These are phyloP conservation scores for Thaumetopoea pityocampa DNA, from an alignment of 1,140 invertebrate genomes.

Conservation along the genomic window DNA sequence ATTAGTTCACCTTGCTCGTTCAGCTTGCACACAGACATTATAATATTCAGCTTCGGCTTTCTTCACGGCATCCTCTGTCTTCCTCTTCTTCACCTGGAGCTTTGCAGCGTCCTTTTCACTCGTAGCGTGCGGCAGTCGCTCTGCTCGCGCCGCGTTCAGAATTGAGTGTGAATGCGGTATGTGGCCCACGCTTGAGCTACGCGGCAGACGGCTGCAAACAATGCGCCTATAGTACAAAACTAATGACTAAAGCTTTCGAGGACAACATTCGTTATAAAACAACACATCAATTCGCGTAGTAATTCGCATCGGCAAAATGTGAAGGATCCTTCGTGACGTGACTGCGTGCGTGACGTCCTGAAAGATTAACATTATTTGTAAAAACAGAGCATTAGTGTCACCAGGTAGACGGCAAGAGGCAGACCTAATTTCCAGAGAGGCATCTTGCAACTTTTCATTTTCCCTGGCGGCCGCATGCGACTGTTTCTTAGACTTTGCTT, in stretches of 20 bases:
- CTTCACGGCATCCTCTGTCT: slow-evolving; percentile 92
- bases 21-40: slow-evolving; percentile 91
- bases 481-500: slow-evolving; percentile 91
- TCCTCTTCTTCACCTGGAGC: slow-evolving; percentile 91
- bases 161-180: slow-evolving; percentile 66
- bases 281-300: slow-evolving; percentile 18
- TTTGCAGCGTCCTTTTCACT: slow-evolving; percentile 79
- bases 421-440: slow-evolving; percentile 74
- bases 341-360: slow-evolving; percentile 24
- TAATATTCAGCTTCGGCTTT: slow-evolving; percentile 96
- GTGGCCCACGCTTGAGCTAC: slow-evolving; percentile 67
- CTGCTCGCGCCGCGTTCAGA: slow-evolving; percentile 56
- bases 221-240: slow-evolving; percentile 18
- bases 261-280: slow-evolving; percentile 18
- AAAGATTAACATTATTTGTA: slow-evolving; percentile 9
- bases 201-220: slow-evolving; percentile 55
- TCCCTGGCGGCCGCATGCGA: slow-evolving; percentile 89
- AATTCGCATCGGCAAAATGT: slow-evolving; percentile 38
- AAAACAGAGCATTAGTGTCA: slow-evolving; percentile 38
- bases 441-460: slow-evolving; percentile 92
- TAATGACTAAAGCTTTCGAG: slow-evolving; percentile 17
- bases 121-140: slow-evolving; percentile 36
- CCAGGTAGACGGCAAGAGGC: slow-evolving; percentile 37
- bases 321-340: slow-evolving; percentile 62
- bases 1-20: slow-evolving; percentile 82